These are phyloP conservation scores for Rhagoletis pomonella DNA, from an alignment of 1,140 invertebrate genomes.

Conservation along the genomic window DNA sequence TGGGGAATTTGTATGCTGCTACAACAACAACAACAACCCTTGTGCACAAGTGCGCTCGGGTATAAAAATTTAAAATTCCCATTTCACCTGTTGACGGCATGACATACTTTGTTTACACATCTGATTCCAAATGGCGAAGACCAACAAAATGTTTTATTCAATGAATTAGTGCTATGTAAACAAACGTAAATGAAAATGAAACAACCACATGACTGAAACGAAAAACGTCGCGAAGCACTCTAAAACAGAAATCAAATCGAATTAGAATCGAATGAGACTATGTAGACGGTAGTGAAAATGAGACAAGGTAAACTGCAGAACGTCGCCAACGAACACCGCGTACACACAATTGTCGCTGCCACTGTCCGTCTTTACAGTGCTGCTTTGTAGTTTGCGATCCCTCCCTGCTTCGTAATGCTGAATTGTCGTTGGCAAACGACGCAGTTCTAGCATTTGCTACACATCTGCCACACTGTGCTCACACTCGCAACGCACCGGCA, in stretches of 20 bases:
- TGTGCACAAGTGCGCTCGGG: too few relatives aligned
- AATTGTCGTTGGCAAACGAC: constrained; percentile 66
- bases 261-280: background rate
- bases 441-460: constrained; percentile 62
- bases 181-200: background rate
- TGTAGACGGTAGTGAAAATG: background rate
- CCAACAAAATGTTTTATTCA: background rate
- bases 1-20: too few relatives aligned
- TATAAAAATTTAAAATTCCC: too few relatives aligned
- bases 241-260: background rate
- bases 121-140: too few relatives aligned
- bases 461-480: constrained; percentile 56
- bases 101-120: constrained; percentile 10
- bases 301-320: constrained; percentile 13
- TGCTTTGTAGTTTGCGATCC: constrained; percentile 27
- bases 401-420: background rate
- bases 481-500: constrained; percentile 54
- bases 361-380: constrained; percentile 2
- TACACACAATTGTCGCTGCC: constrained; percentile 37
- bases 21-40: too few relatives aligned
- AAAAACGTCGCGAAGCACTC: background rate
- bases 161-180: constrained; percentile 18
- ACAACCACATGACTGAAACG: background rate
- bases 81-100: background rate
- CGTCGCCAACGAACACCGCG: background rate